Evolutionary conservation across 2,888 invertebrate genomes (phyloP).

Genomic region (Didymodactylos carnosus): DNA sequence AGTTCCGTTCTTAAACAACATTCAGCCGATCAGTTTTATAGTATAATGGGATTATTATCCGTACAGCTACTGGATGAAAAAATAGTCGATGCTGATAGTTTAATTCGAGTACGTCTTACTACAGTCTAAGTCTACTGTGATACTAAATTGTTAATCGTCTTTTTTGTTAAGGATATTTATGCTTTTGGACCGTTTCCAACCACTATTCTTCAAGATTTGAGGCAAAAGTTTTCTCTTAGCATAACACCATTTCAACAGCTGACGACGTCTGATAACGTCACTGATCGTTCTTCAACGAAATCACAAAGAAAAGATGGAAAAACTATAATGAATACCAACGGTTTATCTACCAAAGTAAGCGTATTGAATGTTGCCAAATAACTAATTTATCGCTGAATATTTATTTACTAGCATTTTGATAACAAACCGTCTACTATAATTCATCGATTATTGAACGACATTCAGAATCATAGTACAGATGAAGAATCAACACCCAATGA

Average conservation of each 20-base stretch:
- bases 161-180: slow-evolving; percentile 56
- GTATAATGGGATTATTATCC: slow-evolving; percentile 81
- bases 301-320: no score
- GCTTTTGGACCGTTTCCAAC: slow-evolving; percentile 59
- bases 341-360: no score
- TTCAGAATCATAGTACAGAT: no score
- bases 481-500: background rate
- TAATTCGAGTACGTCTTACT: slow-evolving; percentile 23
- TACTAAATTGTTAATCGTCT: background rate
- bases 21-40: slow-evolving; percentile 86
- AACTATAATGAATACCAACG: no score
- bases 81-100: slow-evolving; percentile 44
- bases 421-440: no score
- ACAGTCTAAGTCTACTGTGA: background rate
- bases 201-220: slow-evolving; percentile 61
- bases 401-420: no score
- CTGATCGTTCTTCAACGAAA: no score
- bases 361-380: no score
- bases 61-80: slow-evolving; percentile 59
- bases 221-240: slow-evolving; percentile 73
- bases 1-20: slow-evolving; percentile 51
- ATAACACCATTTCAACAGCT: slow-evolving; percentile 58
- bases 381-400: no score
- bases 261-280: background rate
- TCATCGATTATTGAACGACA: no score